Evolutionary conservation across 2,888 invertebrate species (phyloP), one percentile per base, ranked within the genome.

Genomic region (Ochlodes sylvanus): DNA sequence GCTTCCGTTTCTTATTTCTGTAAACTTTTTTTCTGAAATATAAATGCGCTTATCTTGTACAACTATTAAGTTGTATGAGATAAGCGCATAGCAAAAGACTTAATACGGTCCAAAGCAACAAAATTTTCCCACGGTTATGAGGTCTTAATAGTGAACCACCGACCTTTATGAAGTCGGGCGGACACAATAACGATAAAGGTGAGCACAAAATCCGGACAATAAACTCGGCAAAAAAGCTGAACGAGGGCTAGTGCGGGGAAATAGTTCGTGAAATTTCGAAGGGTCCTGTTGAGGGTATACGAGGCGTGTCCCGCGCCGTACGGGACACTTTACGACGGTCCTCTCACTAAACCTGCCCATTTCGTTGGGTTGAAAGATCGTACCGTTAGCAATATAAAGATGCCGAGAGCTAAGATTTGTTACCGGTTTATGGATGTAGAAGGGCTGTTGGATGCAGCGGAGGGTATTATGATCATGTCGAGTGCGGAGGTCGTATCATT

Each of bases 161-260:
- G 83, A 85, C 89, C 87, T 90, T 88, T 90, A 93, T 91, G 92
- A 91, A 92, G 87, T 89, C 90, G 83, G 84, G 88, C 91, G 92
- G 82, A 92, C 88, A 92, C 90, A 92, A 92, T 92, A 91, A 89
- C 92, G 88, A 89, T 92, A 92, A 92, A 93, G 93, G 93, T 93
- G 90, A 91, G 88, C 85, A 83, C 86, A 90, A 92, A 92, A 92
- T 93, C 91, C 92, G 90, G 87, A 91, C 92, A 92, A 93, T 92
- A 93, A 93, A 93, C 87, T 88, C 84, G 86, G 85, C 89, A 92
- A 93, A 92, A 67, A 92, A 89, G 88, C 90, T 85, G 88, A 88
- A 86, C 79, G 88, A 84, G 87, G 90, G 89, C 90, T 89, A 92
- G 90, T 91, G 86, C 87, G 85, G 90, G 84, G 86, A 92, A 92